Base-by-base conservation (phyloP, 2,888 invertebrate species). In the Diaprepes abbreviatus region DNA sequence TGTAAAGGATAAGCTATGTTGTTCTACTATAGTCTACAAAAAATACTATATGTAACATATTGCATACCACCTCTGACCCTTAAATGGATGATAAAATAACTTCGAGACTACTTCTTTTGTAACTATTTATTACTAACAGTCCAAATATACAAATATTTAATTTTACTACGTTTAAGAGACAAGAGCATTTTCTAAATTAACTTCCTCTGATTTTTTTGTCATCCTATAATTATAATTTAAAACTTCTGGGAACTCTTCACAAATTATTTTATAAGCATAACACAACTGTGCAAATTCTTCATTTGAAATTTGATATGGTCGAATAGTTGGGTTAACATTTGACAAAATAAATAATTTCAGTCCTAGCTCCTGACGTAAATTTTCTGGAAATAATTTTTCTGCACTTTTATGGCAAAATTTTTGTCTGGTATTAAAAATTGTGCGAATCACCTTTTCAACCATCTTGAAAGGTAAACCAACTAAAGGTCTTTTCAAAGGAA, bases 391-490 rank as follows among this genome's bases (percentile, higher is more conserved):
- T 35, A 97, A 84, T 0, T 90, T 92, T 75, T 88, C 86, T 36
- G 89, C 88, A 3, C 93, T 91, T 76, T 90, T 87, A 3, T 89
- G 86, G 28, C 90, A 90, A 85, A 90, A 92, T 82, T 98, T 98
- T 80, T 95, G 94, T 24, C 97, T 88, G 89, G 92, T 93, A 76
- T 91, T 91, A 83, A 98, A 99, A 73, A 96, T 87, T 77, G 92
- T 92, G 0, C 96, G 87, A 0, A 92, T 86, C 7, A 99, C 91
- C 85, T 96, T 98, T 80, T 98, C 97, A 12, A 97, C 92, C 68
- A 95, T 81, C 75, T 89, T 85, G 81, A 97, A 99, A 0, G 95
- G 93, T 35, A 93, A 86, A 66, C 87, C 80, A 17, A 90, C 86
- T 54, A 89, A 84, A 0, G 98, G 97, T 50, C 87, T 82, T 75